These are phyloP conservation scores for Catharus ustulatus DNA, from an alignment of 2,797 vertebrate genomes.

Conservation along the genomic window DNA sequence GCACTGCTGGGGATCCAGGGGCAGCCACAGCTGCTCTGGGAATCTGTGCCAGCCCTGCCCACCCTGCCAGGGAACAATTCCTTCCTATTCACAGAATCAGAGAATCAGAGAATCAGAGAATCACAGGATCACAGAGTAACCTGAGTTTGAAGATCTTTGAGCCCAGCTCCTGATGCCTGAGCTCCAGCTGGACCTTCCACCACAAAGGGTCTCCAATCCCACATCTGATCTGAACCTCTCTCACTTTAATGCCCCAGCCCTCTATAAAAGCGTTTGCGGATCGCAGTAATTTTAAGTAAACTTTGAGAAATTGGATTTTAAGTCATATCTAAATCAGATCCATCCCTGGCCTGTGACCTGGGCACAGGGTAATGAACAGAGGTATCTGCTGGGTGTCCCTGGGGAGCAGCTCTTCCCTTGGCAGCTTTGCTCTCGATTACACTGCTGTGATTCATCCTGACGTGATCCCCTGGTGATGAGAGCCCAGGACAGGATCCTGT, in stretches of 20 bases:
- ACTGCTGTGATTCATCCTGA: constrained; percentile 18
- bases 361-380: not conserved
- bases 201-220: not conserved
- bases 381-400: not conserved
- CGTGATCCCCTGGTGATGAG: not conserved
- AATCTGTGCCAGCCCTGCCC: not conserved
- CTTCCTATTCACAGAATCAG: not conserved
- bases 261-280: fast-evolving
- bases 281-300: not conserved
- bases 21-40: not conserved
- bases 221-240: not conserved
- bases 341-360: not conserved
- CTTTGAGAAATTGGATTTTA: not conserved
- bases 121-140: not conserved
- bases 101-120: not conserved
- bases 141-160: fast-evolving
- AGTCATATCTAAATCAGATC: not conserved
- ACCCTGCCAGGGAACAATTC: fast-evolving
- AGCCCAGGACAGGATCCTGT: not conserved
- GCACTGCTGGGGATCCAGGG: not conserved
- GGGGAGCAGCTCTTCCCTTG: not conserved
- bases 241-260: not conserved
- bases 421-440: constrained; percentile 13
- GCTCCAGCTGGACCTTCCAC: not conserved
- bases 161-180: not conserved